Base-by-base conservation (phyloP, 2,888 invertebrate genomes). In the Ectemnius cavifrons region DNA sequence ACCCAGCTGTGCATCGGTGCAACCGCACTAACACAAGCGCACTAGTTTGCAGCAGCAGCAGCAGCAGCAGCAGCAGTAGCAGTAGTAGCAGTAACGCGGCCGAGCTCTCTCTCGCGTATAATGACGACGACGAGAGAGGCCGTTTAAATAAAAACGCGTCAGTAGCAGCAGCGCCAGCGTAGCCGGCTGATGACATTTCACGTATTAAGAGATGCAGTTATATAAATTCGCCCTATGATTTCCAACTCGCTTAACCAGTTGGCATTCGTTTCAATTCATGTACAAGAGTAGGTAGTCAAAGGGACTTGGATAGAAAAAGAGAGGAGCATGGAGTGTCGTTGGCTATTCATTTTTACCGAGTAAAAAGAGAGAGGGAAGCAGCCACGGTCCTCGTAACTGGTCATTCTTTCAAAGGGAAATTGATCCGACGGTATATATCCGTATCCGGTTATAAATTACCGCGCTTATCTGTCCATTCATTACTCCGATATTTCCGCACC, bases 361-460 rank as follows among this genome's bases (percentile, higher is more conserved):
- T 14, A 47, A 3, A n/a, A 46, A 16, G 52, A 46, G 23, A 23
- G 49, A 2, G 52, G 28, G 27, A 16, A n/a, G 14, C 47, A 63
- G 18, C 65, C 49, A 23, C 2, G 58, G 58, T 11, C 47, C 56
- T 65, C 68, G 59, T 37, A 62, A 37, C 37, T n/a, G 60, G 45
- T 16, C 67, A 52, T 63, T 59, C 69, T 73, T 78, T 78, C 61
- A 67, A 68, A 70, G 28, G 58, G 58, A 47, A 68, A 68, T 61
- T 37, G 69, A 67, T 71, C 70, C 65, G 63, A 20, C 65, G 49
- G 73, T 69, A 74, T 79, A 74, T 37, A 37, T 71, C 67, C 64
- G 52, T 59, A 28, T 66, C 72, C 46, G 63, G 67, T 68, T 61
- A 71, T 80, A 80, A 80, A 80, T 78, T 78, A 71, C 37, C 37